Percentiles rank a stretch among this genome's conserved stretches.
phyloP scores from a whole-genome alignment of 2,888 invertebrate species.

The Synergus umbraculus region DNA sequence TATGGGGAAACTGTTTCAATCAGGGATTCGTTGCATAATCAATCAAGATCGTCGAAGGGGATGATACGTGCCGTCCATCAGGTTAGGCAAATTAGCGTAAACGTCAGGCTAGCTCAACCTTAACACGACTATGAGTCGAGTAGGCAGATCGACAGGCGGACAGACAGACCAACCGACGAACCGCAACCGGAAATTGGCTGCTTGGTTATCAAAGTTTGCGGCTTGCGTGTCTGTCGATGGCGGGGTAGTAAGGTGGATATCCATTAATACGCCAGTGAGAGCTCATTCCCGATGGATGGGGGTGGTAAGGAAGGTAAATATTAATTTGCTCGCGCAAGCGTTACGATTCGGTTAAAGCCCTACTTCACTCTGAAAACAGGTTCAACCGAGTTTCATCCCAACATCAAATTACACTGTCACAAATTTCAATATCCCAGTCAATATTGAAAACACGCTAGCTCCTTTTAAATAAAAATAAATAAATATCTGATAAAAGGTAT shows the following conservation, averaged over 20 bases:
- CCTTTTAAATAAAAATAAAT: background rate
- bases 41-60: slow-evolving; percentile 54
- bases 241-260: slow-evolving; percentile 65
- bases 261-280: slow-evolving; percentile 76
- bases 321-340: slow-evolving; percentile 73
- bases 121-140: slow-evolving; percentile 69
- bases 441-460: background rate
- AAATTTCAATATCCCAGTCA: slow-evolving; percentile 42
- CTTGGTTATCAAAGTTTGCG: slow-evolving; percentile 77
- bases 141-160: slow-evolving; percentile 62
- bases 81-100: slow-evolving; percentile 59
- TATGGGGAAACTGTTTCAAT: slow-evolving; percentile 40
- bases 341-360: slow-evolving; percentile 60
- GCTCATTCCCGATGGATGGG: slow-evolving; percentile 65
- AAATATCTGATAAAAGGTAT: too few relatives aligned
- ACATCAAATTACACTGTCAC: slow-evolving; percentile 50
- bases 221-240: slow-evolving; percentile 74
- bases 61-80: slow-evolving; percentile 42
- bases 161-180: slow-evolving; percentile 64
- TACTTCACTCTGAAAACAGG: slow-evolving; percentile 52
- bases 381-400: slow-evolving; percentile 49
- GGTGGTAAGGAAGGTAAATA: slow-evolving; percentile 74
- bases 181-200: slow-evolving; percentile 77
- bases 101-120: slow-evolving; percentile 59
- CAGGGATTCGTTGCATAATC: slow-evolving; percentile 54